Conservation (phyloP, 1,140 invertebrate species). For the Cherax quadricarinatus region DNA sequence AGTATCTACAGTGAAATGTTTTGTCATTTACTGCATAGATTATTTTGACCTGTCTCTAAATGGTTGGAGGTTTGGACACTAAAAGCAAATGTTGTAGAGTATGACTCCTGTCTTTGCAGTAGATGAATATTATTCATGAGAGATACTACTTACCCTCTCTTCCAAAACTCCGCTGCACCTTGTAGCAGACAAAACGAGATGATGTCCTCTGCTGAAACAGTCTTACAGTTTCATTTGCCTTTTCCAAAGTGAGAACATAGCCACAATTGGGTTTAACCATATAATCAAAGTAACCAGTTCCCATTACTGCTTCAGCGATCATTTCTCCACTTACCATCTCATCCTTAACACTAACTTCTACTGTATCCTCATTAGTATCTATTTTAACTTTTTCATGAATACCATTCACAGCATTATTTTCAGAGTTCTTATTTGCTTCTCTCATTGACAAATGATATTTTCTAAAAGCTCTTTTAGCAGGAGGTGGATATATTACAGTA, state of each 20-base stretch:
- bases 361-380: not conserved
- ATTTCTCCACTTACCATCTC: conserved; percentile 20
- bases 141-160: conserved; percentile 11
- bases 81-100: too few species aligned
- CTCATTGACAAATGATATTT: conserved; percentile 4
- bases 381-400: not conserved
- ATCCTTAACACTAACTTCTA: not conserved
- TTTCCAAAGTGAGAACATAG: conserved; percentile 29
- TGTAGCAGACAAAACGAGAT: conserved; percentile 29
- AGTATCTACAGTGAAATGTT: too few species aligned
- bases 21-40: too few species aligned
- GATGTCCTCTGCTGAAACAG: conserved; percentile 32
- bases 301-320: conserved; percentile 15
- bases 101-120: too few species aligned
- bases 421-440: not conserved
- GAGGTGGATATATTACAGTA: not conserved
- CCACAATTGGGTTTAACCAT: conserved; percentile 34
- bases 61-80: too few species aligned
- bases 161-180: conserved; percentile 38
- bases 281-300: conserved; percentile 34
- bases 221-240: conserved; percentile 14
- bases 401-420: not conserved
- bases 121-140: not conserved
- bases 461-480: not conserved
- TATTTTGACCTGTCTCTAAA: too few species aligned